Conservation (phyloP, 1,140 invertebrate genomes). For the Zaprionus ghesquierei region DNA sequence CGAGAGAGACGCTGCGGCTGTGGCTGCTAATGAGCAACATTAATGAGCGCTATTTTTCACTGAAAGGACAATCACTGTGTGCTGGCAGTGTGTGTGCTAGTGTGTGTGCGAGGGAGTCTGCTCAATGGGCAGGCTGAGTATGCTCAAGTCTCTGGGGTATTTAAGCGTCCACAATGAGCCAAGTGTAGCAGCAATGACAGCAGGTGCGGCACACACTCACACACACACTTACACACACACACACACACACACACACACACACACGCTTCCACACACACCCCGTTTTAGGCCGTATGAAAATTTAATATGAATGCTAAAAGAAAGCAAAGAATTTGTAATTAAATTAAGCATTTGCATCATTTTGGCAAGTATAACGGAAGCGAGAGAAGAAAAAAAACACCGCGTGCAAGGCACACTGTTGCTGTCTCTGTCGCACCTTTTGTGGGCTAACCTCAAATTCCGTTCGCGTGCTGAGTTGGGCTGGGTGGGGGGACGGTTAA, state of each 20-base stretch:
- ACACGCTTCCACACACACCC: neutral
- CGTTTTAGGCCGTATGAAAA: constrained; percentile 47
- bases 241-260: constrained; percentile 8
- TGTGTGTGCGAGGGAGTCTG: neutral
- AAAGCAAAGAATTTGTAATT: constrained; percentile 79
- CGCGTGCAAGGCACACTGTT: neutral
- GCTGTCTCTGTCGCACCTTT: neutral
- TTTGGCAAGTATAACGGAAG: neutral
- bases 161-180: constrained; percentile 55
- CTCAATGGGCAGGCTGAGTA: neutral
- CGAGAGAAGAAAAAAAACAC: too few species aligned
- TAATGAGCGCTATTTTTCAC: constrained; percentile 81
- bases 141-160: constrained; percentile 64
- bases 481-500: neutral
- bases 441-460: constrained; percentile 7
- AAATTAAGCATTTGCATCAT: constrained; percentile 69
- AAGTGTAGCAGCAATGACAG: constrained; percentile 53
- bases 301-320: constrained; percentile 67
- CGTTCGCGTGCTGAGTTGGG: neutral
- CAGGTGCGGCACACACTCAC: constrained; percentile 54
- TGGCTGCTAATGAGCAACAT: constrained; percentile 78
- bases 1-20: constrained; percentile 27
- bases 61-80: constrained; percentile 67
- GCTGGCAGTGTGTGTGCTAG: constrained; percentile 1
- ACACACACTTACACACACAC: neutral